A percentile compares a stretch with the other conserved stretches of the same genome.
Evolutionary conservation across 1,140 invertebrate genomes (phyloP).

Genomic region (Marisa cornuarietis): DNA sequence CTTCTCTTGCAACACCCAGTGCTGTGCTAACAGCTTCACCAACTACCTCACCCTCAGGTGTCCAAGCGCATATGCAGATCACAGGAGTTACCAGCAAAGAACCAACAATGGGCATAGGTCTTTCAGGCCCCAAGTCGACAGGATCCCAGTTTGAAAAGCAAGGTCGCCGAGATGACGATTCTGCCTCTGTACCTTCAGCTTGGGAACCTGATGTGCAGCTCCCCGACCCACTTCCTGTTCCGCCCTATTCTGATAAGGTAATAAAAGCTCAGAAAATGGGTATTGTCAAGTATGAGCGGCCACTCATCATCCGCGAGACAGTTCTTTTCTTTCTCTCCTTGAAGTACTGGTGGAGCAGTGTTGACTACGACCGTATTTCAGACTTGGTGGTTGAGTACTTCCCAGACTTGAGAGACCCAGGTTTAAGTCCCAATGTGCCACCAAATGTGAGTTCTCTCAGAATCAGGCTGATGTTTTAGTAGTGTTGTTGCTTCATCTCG

Average conservation of each 20-base stretch:
- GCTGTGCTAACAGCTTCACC: no score
- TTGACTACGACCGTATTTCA: slow-evolving; percentile 39
- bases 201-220: slow-evolving; percentile 19
- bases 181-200: background rate
- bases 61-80: no score
- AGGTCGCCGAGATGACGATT: no score
- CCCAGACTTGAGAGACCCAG: slow-evolving; percentile 35
- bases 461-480: slow-evolving; percentile 1
- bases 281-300: slow-evolving; percentile 29
- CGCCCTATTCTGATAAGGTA: slow-evolving; percentile 30
- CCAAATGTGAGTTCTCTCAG: slow-evolving; percentile 29
- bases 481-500: background rate
- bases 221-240: slow-evolving; percentile 22
- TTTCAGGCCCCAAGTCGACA: no score
- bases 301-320: slow-evolving; percentile 36
- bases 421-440: slow-evolving; percentile 30
- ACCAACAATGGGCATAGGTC: no score
- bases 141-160: no score
- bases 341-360: slow-evolving; percentile 38
- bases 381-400: slow-evolving; percentile 35
- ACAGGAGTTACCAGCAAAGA: no score
- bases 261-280: slow-evolving; percentile 33
- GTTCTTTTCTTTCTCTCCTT: slow-evolving; percentile 35
- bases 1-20: slow-evolving; percentile 3
- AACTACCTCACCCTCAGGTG: no score